These are phyloP conservation scores for Ecdyonurus torrentis DNA, from an alignment of 2,888 invertebrate genomes.

Conservation along the genomic window DNA sequence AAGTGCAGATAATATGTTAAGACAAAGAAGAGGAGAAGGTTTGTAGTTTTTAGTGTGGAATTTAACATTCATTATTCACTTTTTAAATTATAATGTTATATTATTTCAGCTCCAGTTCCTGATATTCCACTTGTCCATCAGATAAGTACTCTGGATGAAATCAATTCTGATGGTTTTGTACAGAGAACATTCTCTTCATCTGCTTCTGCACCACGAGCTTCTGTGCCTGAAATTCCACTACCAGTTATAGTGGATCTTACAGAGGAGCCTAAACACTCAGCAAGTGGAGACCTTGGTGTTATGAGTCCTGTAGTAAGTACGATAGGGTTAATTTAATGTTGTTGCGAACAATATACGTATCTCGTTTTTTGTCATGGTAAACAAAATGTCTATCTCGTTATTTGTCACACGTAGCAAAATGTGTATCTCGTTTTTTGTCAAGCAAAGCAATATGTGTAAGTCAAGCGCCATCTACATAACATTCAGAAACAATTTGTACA, in stretches of 20 bases:
- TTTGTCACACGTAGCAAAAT: no score
- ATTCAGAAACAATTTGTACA: slow-evolving; percentile 11
- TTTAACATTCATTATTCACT: no score
- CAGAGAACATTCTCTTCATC: background rate
- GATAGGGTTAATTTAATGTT: no score
- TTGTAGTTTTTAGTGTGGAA: no score
- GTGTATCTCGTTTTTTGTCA: no score
- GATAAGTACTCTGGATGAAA: background rate
- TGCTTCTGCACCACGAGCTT: background rate
- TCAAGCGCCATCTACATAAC: no score
- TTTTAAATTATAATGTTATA: background rate
- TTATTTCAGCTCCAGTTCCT: background rate
- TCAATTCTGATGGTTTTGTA: background rate
- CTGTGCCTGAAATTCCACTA: background rate
- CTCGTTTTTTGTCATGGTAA: no score
- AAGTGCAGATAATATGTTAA: background rate
- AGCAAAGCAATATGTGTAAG: no score
- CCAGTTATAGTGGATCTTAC: background rate
- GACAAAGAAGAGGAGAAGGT: background rate
- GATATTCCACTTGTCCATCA: background rate
- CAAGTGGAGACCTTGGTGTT: background rate
- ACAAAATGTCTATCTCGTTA: no score
- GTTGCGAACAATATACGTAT: no score
- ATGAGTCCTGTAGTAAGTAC: slow-evolving; percentile 9
- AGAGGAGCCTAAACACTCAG: background rate